Percentiles rank a stretch among this genome's conserved stretches.
phyloP scores from a whole-genome alignment of 2,888 invertebrate genomes.

The Dorcus hopei region DNA sequence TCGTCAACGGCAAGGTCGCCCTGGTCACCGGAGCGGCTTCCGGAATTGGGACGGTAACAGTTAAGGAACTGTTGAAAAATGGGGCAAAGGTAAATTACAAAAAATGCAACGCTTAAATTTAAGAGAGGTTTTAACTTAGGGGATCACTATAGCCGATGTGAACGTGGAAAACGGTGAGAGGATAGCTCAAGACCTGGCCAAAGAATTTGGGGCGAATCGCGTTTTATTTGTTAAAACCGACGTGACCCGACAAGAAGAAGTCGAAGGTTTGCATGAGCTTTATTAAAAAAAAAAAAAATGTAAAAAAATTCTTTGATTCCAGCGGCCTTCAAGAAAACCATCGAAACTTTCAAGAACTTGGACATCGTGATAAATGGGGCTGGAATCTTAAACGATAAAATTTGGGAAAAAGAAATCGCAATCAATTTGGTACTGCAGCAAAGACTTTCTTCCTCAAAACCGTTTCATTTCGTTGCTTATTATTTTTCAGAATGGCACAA shows the following conservation, averaged over 20 bases:
- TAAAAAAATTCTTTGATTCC: background rate
- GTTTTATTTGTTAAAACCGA: constrained; percentile 14
- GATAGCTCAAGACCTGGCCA: constrained; percentile 2
- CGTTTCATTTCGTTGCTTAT: background rate
- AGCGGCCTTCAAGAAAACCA: constrained; percentile 15
- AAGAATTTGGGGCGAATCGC: constrained; percentile 9
- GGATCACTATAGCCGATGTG: constrained; percentile 15
- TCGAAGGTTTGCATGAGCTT: constrained; percentile 13
- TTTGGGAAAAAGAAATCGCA: constrained; percentile 13
- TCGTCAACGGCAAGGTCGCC: constrained; percentile 37
- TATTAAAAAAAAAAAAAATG: no score
- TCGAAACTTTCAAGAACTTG: constrained; percentile 6
- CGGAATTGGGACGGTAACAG: constrained; percentile 54
- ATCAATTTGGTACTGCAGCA: constrained; percentile 6
- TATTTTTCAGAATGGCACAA: constrained; percentile 10
- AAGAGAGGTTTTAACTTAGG: constrained; percentile 3
- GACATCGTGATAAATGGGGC: constrained; percentile 16
- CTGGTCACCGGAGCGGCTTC: constrained; percentile 56
- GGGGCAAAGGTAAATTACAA: constrained; percentile 39
- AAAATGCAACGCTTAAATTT: background rate
- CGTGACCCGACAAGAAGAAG: constrained; percentile 16
- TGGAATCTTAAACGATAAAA: constrained; percentile 7
- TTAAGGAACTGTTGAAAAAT: constrained; percentile 49
- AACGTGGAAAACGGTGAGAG: constrained; percentile 10
- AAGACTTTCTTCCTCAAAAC: no score